Base-by-base conservation (phyloP, 2,888 invertebrate genomes). In the Sinopyrophorus schimmeli region DNA sequence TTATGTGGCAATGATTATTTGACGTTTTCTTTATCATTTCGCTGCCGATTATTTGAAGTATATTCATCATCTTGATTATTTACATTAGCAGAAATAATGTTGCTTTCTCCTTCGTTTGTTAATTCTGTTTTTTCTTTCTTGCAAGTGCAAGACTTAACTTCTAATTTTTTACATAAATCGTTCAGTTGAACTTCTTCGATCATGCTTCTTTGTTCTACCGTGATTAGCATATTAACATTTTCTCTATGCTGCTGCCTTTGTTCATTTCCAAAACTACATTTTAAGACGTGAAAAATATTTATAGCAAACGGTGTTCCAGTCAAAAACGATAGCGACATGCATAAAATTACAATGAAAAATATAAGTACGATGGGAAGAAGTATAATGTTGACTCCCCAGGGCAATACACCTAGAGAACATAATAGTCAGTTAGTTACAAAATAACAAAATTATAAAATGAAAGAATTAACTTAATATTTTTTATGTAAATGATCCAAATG, bases 111-210 rank as follows among this genome's bases (percentile, higher is more conserved):
- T n/a, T n/a, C n/a, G n/a, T n/a, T n/a, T n/a, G n/a, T n/a, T n/a
- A n/a, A n/a, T n/a, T n/a, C n/a, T n/a, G n/a, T n/a, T n/a, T n/a
- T n/a, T n/a, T n/a, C n/a, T n/a, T n/a, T n/a, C n/a, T n/a, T n/a
- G n/a, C n/a, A n/a, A n/a, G n/a, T n/a, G n/a, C n/a, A n/a, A n/a
- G n/a, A n/a, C n/a, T n/a, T n/a, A n/a, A n/a, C n/a, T n/a, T n/a
- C n/a, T n/a, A n/a, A n/a, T n/a, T n/a, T n/a, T n/a, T n/a, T n/a
- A n/a, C n/a, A n/a, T n/a, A n/a, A n/a, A n/a, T n/a, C n/a, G n/a
- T n/a, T n/a, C n/a, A n/a, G n/a, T n/a, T n/a, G n/a, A 40, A 54
- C 54, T 3, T 54, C 47, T 47, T 54, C 54, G 27, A 54, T 26
- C 42, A 51, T 44, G 27, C 20, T 35, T 35, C 54, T 38, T n/a